Evolutionary conservation across 2,888 invertebrate genomes (phyloP).

Genomic region (Plutella xylostella): DNA sequence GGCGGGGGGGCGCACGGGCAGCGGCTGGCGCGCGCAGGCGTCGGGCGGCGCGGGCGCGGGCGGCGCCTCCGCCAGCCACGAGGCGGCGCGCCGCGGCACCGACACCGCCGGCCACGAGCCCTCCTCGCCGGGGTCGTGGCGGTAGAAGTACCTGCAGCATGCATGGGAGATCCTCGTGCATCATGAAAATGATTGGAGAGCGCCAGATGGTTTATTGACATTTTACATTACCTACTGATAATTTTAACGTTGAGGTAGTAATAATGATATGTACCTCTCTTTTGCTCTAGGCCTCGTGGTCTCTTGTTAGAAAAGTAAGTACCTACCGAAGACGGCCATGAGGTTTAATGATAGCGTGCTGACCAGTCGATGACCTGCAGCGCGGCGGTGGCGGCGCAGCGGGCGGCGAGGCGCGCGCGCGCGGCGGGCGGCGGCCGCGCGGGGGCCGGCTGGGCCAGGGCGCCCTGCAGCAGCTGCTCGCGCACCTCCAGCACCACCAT

Average conservation of each 20-base stretch:
- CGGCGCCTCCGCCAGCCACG: slow-evolving; percentile 48
- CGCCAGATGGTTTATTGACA: too few species aligned
- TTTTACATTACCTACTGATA: too few species aligned
- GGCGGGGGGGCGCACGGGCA: slow-evolving; percentile 36
- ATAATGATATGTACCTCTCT: too few species aligned
- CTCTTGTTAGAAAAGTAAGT: too few species aligned
- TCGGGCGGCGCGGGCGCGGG: slow-evolving; percentile 51
- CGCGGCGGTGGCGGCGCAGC: slow-evolving; percentile 54
- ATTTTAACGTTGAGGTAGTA: too few species aligned
- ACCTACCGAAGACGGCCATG: too few species aligned
- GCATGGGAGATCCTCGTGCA: too few species aligned
- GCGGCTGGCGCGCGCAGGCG: slow-evolving; percentile 39
- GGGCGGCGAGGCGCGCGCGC: slow-evolving; percentile 39
- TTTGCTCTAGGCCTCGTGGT: too few species aligned
- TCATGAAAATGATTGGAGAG: too few species aligned
- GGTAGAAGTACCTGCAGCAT: slow-evolving; percentile 46
- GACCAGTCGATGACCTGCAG: slow-evolving; percentile 52
- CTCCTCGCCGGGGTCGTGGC: slow-evolving; percentile 60
- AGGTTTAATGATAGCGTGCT: too few species aligned
- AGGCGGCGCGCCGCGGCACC: slow-evolving; percentile 47
- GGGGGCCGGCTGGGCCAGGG: slow-evolving; percentile 44
- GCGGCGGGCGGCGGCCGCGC: slow-evolving; percentile 48
- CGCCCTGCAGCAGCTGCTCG: slow-evolving; percentile 51
- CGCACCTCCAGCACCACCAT: slow-evolving; percentile 47
- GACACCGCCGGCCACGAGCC: slow-evolving; percentile 42